These are phyloP conservation scores for Esox masquinongy DNA, from an alignment of 2,797 vertebrate species.

Conservation along the genomic window DNA sequence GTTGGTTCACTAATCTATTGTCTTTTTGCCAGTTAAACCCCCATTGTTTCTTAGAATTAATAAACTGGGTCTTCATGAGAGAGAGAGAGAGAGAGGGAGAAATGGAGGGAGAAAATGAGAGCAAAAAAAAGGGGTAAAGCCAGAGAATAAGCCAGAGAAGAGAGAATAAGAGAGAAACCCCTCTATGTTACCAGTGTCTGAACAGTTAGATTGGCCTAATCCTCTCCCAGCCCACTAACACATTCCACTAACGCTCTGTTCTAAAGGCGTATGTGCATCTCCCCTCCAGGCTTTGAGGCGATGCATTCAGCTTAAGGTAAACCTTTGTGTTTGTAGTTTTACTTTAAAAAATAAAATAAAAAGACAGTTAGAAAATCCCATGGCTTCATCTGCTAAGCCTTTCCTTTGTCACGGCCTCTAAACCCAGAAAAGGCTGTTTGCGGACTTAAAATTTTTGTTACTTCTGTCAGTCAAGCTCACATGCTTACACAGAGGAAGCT, in stretches of 20 bases:
- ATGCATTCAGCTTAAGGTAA: conserved; percentile 11
- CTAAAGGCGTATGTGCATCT: background rate
- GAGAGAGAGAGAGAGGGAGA: background rate
- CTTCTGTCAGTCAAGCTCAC: conserved; percentile 18
- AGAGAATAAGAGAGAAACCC: background rate
- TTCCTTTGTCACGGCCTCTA: conserved; percentile 4
- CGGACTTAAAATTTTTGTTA: conserved; percentile 14
- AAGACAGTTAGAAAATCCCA: background rate
- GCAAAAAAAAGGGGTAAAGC: background rate
- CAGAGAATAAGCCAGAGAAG: no score
- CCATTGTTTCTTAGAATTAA: background rate
- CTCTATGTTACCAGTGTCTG: conserved; percentile 1
- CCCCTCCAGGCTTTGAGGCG: background rate
- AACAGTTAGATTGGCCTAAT: conserved; percentile 7
- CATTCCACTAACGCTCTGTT: background rate
- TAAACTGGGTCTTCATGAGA: background rate
- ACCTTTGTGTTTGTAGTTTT: conserved; percentile 1
- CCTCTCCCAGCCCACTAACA: background rate
- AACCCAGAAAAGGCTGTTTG: background rate
- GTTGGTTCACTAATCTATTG: background rate
- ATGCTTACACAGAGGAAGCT: background rate
- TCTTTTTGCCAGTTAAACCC: background rate
- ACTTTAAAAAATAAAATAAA: background rate
- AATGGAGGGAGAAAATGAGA: background rate
- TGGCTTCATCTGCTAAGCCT: background rate